Evolutionary conservation across 2,113 vertebrate genomes (phyloP), one percentile per base, ranked within the genome.

Genomic region (Mellivora capensis): DNA sequence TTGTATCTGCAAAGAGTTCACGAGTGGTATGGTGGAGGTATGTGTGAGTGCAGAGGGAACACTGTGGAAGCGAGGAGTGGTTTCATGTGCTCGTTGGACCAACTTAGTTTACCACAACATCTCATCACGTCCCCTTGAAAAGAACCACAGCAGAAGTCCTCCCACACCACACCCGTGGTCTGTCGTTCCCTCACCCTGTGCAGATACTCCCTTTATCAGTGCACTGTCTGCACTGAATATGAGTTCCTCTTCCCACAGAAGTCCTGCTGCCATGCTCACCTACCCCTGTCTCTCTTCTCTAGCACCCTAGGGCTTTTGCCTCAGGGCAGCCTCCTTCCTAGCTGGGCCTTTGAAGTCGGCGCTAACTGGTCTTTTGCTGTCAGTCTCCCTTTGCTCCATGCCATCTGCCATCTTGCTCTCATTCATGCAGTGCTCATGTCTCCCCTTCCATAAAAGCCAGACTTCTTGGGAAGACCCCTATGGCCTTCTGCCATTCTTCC

Each of bases 281-380:
- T 14, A 6, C 52, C 54, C 18, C 7, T 3, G 4, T 23, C 18
- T 31, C 27, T 85, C 27, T 80, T 79, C 2, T 85, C 31, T 21
- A 49, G 7, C 20, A 20, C 23, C 59, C 2, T 6, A 1, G 0
- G 7, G 8, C 57, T 10, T 0, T 2, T 14, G 5, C 14, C 3
- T 52, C 27, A 81, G 67, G 34, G 12, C 4, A 37, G 23, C 44
- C 20, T 0, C 44, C 21, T 93, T 87, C 17, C 9, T 47, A 11
- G 17, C 15, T 89, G 9, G 57, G 25, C 34, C 80, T 76, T 94
- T 44, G n/a, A 61, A 49, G 69, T 79, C 3, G 1, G 29, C 52
- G 90, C 1, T 69, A 7, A 6, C 29, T 59, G 39, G 23, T 44
- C 18, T 39, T 92, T 90, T 49, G 47, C 31, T 59, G 6, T 49